Base-by-base conservation (phyloP, 1,140 invertebrate genomes). In the Pogonomyrmex barbatus region DNA sequence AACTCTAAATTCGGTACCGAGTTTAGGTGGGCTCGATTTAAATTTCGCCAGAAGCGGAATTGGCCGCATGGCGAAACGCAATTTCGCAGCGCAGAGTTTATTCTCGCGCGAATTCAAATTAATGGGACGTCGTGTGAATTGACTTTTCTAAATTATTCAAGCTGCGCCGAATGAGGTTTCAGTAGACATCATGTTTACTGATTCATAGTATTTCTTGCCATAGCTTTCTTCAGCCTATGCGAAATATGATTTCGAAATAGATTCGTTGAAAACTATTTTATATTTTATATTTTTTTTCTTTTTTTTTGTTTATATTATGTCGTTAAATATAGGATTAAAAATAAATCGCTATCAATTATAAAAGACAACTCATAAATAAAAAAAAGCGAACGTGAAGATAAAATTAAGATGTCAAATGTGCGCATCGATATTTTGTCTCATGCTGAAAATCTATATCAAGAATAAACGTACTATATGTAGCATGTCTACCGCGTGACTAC, bases 91-190 rank as follows among this genome's bases (percentile, higher is more conserved):
- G 83, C 76, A 50, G 76, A 91, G 85, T 90, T 91, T 90, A 91
- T 85, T 88, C 90, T 88, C 78, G 89, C 68, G 86, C 87, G 90
- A 92, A 93, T 93, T 92, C 93, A 92, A 93, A 93, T 93, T 93
- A 92, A 91, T 89, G 90, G 71, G 85, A 91, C 79, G 85, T 89
- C 78, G 84, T 81, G 76, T 52, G 87, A 86, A 91, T 87, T 83
- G 87, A 90, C 88, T 89, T 87, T 83, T 89, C 77, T 89, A 75
- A 89, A 86, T 89, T 89, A 89, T 89, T 76, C 68, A 76, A 88
- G 56, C 68, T 30, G 39, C 39, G 52, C 33, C 75, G 83, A 89
- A 86, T 76, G 60, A 79, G 85, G 68, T 88, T 86, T 88, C 88
- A 70, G 50, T 77, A 65, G 68, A 54, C 70, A 62, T 83, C 79